Conservation (phyloP, 1,140 invertebrate genomes). For the Drosophila ohnishii region DNA sequence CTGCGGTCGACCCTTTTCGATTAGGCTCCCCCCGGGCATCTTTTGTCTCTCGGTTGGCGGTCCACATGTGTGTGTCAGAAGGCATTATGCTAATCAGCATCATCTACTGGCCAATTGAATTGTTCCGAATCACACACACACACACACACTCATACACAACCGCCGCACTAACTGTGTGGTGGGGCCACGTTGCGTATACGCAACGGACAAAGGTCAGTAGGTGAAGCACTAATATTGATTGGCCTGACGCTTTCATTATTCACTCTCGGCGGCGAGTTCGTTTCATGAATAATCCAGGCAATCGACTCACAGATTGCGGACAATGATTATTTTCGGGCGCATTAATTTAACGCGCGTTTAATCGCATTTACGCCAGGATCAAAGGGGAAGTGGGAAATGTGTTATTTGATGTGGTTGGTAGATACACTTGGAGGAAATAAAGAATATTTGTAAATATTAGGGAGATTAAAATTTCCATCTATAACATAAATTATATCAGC, state of each 20-base stretch:
- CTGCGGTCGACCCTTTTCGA: slow-evolving; percentile 74
- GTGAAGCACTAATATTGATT: slow-evolving; percentile 26
- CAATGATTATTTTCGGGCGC: slow-evolving; percentile 55
- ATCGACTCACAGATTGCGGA: slow-evolving; percentile 46
- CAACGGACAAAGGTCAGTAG: slow-evolving; percentile 46
- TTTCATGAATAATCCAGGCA: slow-evolving; percentile 63
- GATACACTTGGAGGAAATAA: background rate
- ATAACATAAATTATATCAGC: too few species aligned
- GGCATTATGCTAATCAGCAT: slow-evolving; percentile 72
- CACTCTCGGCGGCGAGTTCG: background rate
- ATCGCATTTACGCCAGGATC: slow-evolving; percentile 29
- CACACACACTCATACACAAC: background rate
- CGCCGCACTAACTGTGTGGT: background rate
- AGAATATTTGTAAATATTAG: background rate
- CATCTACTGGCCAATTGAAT: slow-evolving; percentile 63
- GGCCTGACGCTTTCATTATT: slow-evolving; percentile 30
- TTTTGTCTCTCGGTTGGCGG: slow-evolving; percentile 21
- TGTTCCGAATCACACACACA: slow-evolving; percentile 10
- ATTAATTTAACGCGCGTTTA: slow-evolving; percentile 47
- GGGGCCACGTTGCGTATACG: slow-evolving; percentile 44
- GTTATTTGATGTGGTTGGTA: slow-evolving; percentile 5
- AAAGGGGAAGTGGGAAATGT: slow-evolving; percentile 23
- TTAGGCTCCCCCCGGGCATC: slow-evolving; percentile 35
- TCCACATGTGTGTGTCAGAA: slow-evolving; percentile 41
- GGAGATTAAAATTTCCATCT: too few species aligned